Percentiles rank a stretch among this genome's conserved stretches.
Evolutionary conservation across 2,113 vertebrate species (phyloP).

Genomic region (Actenoides lindsayi): DNA sequence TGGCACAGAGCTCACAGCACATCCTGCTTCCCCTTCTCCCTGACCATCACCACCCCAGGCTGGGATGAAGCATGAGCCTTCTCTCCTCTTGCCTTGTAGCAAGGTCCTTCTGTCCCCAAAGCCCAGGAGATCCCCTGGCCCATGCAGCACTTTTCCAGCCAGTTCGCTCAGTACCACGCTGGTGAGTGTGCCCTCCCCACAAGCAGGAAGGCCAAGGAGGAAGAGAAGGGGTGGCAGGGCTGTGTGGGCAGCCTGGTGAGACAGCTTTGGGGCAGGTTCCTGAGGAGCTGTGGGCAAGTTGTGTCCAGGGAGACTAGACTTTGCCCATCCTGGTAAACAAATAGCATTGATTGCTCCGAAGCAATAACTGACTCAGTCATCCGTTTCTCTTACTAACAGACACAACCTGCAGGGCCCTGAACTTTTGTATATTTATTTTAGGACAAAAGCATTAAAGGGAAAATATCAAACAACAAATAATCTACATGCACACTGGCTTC

Average conservation of each 20-base stretch:
- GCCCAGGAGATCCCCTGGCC: not conserved
- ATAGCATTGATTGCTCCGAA: not conserved
- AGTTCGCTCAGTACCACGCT: rapidly evolving
- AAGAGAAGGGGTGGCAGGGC: not conserved
- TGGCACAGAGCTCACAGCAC: not conserved
- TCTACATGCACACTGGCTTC: not conserved
- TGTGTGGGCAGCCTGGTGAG: not conserved
- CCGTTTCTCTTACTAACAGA: not conserved
- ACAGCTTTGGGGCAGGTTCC: not conserved
- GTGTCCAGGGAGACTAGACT: not conserved
- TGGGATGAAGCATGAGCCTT: rapidly evolving
- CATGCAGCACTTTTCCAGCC: rapidly evolving
- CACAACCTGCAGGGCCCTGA: constrained; percentile 38
- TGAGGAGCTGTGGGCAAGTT: not conserved
- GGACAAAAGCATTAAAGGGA: constrained; percentile 12
- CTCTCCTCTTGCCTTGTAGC: rapidly evolving
- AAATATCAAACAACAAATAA: constrained; percentile 53
- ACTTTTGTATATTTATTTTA: constrained; percentile 47
- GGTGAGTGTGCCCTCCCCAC: not conserved
- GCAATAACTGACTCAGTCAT: not conserved
- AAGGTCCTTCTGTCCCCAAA: not conserved
- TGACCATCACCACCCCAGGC: not conserved
- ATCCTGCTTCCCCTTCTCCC: not conserved
- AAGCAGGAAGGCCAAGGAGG: not conserved
- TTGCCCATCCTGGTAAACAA: constrained; percentile 47